Conservation (phyloP, 23 tunicate species). For the Halocynthia aurantium region DNA sequence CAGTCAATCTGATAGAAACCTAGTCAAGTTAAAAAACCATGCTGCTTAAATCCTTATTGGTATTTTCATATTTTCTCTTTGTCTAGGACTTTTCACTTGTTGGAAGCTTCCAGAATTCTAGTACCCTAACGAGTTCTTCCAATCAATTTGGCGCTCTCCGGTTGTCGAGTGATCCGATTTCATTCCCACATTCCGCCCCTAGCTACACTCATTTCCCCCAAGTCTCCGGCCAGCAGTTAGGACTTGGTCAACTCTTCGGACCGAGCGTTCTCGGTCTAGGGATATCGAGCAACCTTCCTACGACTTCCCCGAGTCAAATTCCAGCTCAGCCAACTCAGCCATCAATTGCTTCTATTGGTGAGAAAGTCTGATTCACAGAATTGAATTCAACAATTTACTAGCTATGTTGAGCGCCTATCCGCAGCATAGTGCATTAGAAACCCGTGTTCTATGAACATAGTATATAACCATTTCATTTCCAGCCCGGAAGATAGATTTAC, state of each 20-base stretch:
- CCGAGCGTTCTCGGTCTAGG: constrained; percentile 66
- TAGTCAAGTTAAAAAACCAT: too few species aligned
- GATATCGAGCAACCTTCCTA: constrained; percentile 39
- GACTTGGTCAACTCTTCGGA: constrained; percentile 36
- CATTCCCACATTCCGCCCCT: constrained; percentile 21
- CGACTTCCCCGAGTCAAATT: constrained; percentile 1
- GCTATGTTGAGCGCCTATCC: too few species aligned
- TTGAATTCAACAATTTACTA: too few species aligned
- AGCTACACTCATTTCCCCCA: constrained; percentile 78
- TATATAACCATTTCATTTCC: too few species aligned
- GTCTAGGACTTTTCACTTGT: background rate
- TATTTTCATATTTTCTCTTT: too few species aligned
- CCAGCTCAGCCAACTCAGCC: constrained; percentile 22
- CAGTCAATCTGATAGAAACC: too few species aligned
- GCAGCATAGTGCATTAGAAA: too few species aligned
- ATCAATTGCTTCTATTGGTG: constrained; percentile 13
- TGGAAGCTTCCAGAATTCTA: background rate
- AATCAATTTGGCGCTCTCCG: constrained; percentile 7
- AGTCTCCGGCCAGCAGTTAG: constrained; percentile 23
- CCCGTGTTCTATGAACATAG: too few species aligned
- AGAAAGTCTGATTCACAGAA: background rate
- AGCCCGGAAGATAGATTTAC: background rate
- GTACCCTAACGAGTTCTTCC: constrained; percentile 9
- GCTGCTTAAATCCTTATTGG: too few species aligned
- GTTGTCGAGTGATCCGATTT: constrained; percentile 9